These are phyloP conservation scores for Hyperoplus immaculatus DNA, from an alignment of 2,797 vertebrate genomes.

Conservation along the genomic window DNA sequence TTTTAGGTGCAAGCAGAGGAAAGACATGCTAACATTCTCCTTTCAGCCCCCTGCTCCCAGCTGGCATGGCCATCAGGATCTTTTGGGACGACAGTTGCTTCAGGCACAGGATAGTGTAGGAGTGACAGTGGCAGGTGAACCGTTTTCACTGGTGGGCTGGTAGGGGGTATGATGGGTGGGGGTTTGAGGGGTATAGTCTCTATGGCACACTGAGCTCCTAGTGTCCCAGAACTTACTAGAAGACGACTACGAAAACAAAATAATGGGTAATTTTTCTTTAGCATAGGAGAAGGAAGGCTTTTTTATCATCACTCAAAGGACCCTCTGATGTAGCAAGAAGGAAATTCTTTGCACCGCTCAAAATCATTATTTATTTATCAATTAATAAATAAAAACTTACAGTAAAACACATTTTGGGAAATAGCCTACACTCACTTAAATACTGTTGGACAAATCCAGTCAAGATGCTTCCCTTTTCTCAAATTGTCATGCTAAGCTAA, in stretches of 20 bases:
- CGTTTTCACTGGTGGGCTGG: slow-evolving; percentile 45
- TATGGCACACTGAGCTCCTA: slow-evolving; percentile 42
- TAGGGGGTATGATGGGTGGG: neutral
- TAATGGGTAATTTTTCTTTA: slow-evolving; percentile 11
- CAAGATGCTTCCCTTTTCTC: neutral
- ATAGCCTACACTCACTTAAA: neutral
- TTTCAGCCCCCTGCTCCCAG: slow-evolving; percentile 81
- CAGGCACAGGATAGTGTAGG: slow-evolving; percentile 57
- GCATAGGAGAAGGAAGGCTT: neutral
- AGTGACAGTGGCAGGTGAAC: slow-evolving; percentile 84
- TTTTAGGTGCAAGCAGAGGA: slow-evolving; percentile 81
- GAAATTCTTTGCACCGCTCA: neutral
- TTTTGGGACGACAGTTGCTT: slow-evolving; percentile 82
- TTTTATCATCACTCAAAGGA: slow-evolving; percentile 10
- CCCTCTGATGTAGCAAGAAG: neutral
- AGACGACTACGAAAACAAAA: slow-evolving; percentile 57
- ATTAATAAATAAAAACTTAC: neutral
- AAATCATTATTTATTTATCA: neutral
- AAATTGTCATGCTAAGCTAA: neutral
- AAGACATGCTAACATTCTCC: slow-evolving; percentile 81
- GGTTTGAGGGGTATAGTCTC: slow-evolving; percentile 11
- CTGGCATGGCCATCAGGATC: slow-evolving; percentile 76
- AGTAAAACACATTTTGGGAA: neutral
- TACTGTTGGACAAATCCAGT: neutral
- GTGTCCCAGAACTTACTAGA: slow-evolving; percentile 51